Evolutionary conservation across 2,888 invertebrate genomes (phyloP), one percentile per base, ranked within the genome.

Genomic region (Eupithecia dodoneata): DNA sequence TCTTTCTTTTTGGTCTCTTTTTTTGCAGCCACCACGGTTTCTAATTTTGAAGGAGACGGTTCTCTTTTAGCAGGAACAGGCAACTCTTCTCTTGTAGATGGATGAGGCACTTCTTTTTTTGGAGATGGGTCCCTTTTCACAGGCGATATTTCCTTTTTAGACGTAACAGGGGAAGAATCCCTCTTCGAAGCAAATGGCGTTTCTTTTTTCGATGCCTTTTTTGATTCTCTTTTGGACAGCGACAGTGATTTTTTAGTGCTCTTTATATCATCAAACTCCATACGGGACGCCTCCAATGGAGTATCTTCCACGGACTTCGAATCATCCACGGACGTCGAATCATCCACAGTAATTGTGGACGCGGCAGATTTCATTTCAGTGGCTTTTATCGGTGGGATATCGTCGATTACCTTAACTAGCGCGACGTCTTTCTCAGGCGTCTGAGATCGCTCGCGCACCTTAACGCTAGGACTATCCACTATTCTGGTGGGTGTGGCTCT

Each of bases 401-500:
- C 74, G 71, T 78, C 72, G 72, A 70, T 73, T 69, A 75, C 74
- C 71, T 71, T 69, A 69, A 69, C 45, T 69, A 45, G 44, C 69
- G 69, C 69, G 45, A 47, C 12, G 44, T 74, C 74, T 45, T 10
- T 67, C 18, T 72, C 74, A 18, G 74, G 76, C 7, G 76, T 76
- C 18, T 67, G 47, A 67, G 71, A 42, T 13, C 72, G 72, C 15
- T 41, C 76, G 72, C 73, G 71, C 63, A 77, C 73, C 71, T 81
- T 73, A 76, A 79, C 66, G 85, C 89, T 92, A 92, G 83, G 83
- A 85, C 88, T 90, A 81, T 89, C 90, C 89, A 87, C 87, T 87
- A 88, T 87, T 86, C 81, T 88, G 92, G 93, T 91, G 93, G 94
- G 92, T 87, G 92, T 92, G 90, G 89, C 81, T 86, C 90, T 91